Evolutionary conservation across 1,140 invertebrate genomes (phyloP).

Genomic region (Adoxophyes honmai): DNA sequence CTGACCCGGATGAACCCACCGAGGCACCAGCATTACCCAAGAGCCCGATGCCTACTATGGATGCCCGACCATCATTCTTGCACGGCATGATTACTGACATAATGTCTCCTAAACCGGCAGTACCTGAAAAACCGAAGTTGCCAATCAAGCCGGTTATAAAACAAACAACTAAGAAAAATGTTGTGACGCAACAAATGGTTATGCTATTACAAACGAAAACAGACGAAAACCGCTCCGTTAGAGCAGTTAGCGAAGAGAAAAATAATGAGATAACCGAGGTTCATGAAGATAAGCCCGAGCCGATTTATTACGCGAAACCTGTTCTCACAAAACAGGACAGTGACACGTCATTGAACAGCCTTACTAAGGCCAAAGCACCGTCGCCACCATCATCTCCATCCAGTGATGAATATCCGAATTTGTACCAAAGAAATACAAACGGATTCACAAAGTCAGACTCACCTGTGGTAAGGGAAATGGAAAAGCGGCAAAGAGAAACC

Average conservation of each 20-base stretch:
- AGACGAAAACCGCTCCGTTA: slow-evolving; percentile 42
- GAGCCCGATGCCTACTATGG: slow-evolving; percentile 79
- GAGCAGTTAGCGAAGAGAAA: slow-evolving; percentile 48
- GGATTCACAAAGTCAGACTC: slow-evolving; percentile 79
- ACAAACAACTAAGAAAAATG: slow-evolving; percentile 61
- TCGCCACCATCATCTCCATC: slow-evolving; percentile 79
- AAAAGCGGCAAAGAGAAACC: slow-evolving; percentile 83
- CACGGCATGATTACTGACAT: slow-evolving; percentile 78
- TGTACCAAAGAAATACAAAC: slow-evolving; percentile 79
- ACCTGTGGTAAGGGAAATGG: slow-evolving; percentile 85
- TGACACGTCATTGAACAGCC: slow-evolving; percentile 66
- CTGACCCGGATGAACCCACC: slow-evolving; percentile 83
- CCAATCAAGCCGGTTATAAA: slow-evolving; percentile 80
- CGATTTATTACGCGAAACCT: slow-evolving; percentile 64
- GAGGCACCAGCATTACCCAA: slow-evolving; percentile 83
- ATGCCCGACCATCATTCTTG: slow-evolving; percentile 84
- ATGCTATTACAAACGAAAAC: slow-evolving; percentile 67
- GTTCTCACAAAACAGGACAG: slow-evolving; percentile 77
- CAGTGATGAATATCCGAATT: slow-evolving; percentile 72
- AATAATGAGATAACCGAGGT: slow-evolving; percentile 53
- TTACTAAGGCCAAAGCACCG: slow-evolving; percentile 80
- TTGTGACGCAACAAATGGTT: slow-evolving; percentile 66
- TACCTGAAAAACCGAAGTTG: slow-evolving; percentile 81
- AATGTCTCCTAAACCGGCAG: slow-evolving; percentile 60
- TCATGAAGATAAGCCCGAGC: slow-evolving; percentile 54